Evolutionary conservation across 2,113 vertebrate species (phyloP).

Genomic region (Silurus asotus): DNA sequence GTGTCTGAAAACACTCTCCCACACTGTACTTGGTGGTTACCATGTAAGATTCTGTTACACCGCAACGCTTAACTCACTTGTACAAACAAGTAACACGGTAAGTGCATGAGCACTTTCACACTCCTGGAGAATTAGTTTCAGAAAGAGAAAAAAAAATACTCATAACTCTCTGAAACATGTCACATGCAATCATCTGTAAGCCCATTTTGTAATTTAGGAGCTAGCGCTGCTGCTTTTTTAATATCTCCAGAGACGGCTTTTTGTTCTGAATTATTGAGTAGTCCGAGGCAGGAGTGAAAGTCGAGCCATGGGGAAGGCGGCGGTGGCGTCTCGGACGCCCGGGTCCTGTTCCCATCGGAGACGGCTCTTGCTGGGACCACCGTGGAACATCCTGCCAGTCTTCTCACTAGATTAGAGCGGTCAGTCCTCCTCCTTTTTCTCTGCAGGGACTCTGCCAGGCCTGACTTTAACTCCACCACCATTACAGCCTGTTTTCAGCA

Average conservation of each 20-base stretch:
- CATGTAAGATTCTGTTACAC: neutral
- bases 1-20: conserved; percentile 31
- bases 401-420: conserved; percentile 37
- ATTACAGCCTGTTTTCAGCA: conserved; percentile 43
- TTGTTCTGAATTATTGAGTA: conserved; percentile 55
- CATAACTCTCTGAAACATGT: conserved; percentile 47
- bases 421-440: conserved; percentile 16
- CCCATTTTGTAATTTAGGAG: conserved; percentile 55
- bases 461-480: conserved; percentile 42
- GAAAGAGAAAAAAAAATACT: conserved; percentile 37
- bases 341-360: conserved; percentile 25
- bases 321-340: conserved; percentile 32
- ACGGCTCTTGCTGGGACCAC: conserved; percentile 40
- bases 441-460: conserved; percentile 16
- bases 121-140: conserved; percentile 49
- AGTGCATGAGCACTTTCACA: conserved; percentile 33
- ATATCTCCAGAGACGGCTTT: conserved; percentile 50
- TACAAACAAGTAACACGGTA: conserved; percentile 47
- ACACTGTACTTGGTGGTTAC: neutral
- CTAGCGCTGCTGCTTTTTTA: conserved; percentile 47
- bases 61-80: conserved; percentile 41
- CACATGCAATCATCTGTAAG: conserved; percentile 50
- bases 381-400: conserved; percentile 36
- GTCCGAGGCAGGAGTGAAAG: conserved; percentile 36
- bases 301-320: conserved; percentile 25